Base-by-base conservation (phyloP, 2,797 vertebrate species). In the Gobionotothen gibberifrons region DNA sequence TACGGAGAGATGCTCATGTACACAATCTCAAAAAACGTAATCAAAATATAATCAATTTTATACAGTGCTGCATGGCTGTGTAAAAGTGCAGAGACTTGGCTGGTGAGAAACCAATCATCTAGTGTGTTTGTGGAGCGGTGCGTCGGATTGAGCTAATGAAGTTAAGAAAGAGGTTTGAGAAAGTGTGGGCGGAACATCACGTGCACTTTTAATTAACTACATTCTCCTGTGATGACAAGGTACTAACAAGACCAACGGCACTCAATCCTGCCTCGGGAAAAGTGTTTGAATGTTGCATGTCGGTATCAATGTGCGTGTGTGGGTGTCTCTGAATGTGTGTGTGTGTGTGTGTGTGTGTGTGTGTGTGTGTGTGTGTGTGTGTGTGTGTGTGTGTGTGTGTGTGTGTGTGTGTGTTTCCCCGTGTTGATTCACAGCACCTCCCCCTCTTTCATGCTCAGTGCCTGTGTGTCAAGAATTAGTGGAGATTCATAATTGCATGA, bases 401-500 rank as follows among this genome's bases (percentile, higher is more conserved):
- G 26, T 66, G 43, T 14, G 76, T 32, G 64, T 29, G 53, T 68
- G 46, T 53, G 72, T 73, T 66, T 72, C 21, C 32, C 26, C 3
- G 29, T 29, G 55, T 43, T 42, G 59, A 80, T 61, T 16, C 55
- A 4, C 62, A 15, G 61, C 69, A 32, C 67, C 83, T 81, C 79
- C 78, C 46, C 75, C 72, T 79, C 76, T 81, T 9, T 78, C 81
- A 69, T 75, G 69, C 86, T 81, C 78, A 43, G 79, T 73, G 84
- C 83, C 85, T 74, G 63, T 87, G 89, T 88, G 87, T 89, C 77
- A 88, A 86, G 82, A 92, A 90, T 93, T 90, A 91, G 89, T 57
- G 52, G 78, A 87, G 84, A 86, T 76, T 81, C 86, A 85, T 92
- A 91, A 93, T 93, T 92, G 87, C 89, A 90, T 89, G 87, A 87